Base-by-base conservation (phyloP, 1,140 invertebrate genomes). In the Drosophila takahashii region DNA sequence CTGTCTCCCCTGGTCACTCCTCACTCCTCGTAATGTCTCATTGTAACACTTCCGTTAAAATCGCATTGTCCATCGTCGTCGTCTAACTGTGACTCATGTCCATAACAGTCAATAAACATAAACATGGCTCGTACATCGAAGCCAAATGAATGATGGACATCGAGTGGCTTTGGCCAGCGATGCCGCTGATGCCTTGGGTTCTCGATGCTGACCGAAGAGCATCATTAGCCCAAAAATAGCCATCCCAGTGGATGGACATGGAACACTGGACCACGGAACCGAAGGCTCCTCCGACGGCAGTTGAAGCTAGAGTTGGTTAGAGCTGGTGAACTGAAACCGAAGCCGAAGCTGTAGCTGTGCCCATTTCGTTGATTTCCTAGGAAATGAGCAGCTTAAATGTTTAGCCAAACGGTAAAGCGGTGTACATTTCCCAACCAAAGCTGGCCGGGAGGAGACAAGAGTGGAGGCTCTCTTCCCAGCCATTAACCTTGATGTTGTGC, bases 41-140 rank as follows among this genome's bases (percentile, higher is more conserved):
- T 79, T 80, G 84, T 80, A 87, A 79, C 84, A 87, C 84, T 87
- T 87, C 84, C 84, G 84, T 83, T 89, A 87, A 89, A 84, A 89
- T 70, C 79, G 84, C 84, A 73, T 70, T 60, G 69, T 76, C 60
- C 41, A 50, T 79, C 52, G 57, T 50, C 66, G 22, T 62, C 48
- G 66, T 87, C 79, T 89, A 84, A 87, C 83, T 87, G 84, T 87
- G 83, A 87, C 84, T 87, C 83, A 87, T 87, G 83, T 87, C 84
- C 84, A 89, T 89, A 89, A 89, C 85, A 89, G 84, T 89, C 84
- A 89, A 89, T 89, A 89, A 89, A 89, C 84, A 89, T 89, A 84
- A 90, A 84, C 84, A 89, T 89, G 83, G 84, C 73, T 65, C 41
- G 77, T 69, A 79, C 81, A 85, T 84, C 65, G 77, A 32, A 45